Base-by-base conservation (phyloP, 1,140 invertebrate species). In the Lerema accius region DNA sequence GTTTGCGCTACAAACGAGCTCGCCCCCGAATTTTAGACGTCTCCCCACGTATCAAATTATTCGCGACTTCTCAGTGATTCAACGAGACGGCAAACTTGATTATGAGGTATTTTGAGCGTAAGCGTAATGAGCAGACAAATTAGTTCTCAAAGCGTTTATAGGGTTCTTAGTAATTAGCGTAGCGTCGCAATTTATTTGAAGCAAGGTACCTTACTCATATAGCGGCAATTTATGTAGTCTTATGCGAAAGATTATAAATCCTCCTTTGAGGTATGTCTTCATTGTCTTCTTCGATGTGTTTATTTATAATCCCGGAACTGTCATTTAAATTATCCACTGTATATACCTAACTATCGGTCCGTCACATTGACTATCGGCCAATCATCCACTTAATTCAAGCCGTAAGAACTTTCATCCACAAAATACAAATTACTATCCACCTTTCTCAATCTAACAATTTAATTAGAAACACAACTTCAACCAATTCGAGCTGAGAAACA, bases 41-140 rank as follows among this genome's bases (percentile, higher is more conserved):
- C 49, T 19, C 49, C 16, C 35, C 15, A 37, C 49, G 15, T 19
- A 39, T 37, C 35, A 37, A 11, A 48, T 48, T 39, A 51, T 39
- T 51, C 35, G 16, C 49, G 15, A 51, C 49, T 51, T 51, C 49
- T 39, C 49, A 51, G 17, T 51, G 49, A 51, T 51, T 51, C 49
- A 51, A 51, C 49, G 49, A 39, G 35, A 39, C 35, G 49, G 32
- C 11, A 39, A 51, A 51, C 35, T 51, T 51, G 32, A 51, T 51
- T 51, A 51, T 32, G 32, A 50, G 28, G 14, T 50, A 50, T 35
- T 50, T 23, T 37, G 23, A 50, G 23, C 13, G 48, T n/a, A 37
- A 37, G 35, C 28, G 32, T n/a, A 26, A 39, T 1, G 35, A 51
- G 49, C 15, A 51, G 16, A 13, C 11, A 19, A 51, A 51, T 39